Evolutionary conservation across 2,888 invertebrate genomes (phyloP), one percentile per base, ranked within the genome.

Genomic region (Seira ritae): DNA sequence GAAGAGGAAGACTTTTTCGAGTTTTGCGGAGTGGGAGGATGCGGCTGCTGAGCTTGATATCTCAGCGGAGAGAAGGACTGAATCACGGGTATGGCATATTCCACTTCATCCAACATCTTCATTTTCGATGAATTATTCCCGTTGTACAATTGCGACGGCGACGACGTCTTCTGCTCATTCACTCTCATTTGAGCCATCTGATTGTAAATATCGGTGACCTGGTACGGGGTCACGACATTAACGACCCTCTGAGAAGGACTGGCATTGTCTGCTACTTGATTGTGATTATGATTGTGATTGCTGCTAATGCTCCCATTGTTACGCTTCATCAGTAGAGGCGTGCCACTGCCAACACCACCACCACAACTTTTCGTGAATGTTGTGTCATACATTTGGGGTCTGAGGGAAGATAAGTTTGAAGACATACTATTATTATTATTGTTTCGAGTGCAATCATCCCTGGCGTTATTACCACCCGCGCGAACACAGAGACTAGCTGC

Each of bases 221-320:
- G 86, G 55, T 82, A 88, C 23, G 88, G 88, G 22, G 88, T 85
- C 31, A 88, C 88, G 37, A 88, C 75, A 80, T 88, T 87, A 19
- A 88, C 81, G 24, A 87, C 87, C 73, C 82, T 77, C 65, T 83
- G 82, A 17, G 77, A 78, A 69, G 68, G 69, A 65, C 69, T 24
- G 69, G 62, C 24, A 72, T 76, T 68, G 50, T 68, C 31, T 77
- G 62, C 62, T 60, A 62, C 20, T 69, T 10, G n/a, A 69, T 74
- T 75, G 70, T 23, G 66, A 12, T 77, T 73, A 60, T 67, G 70
- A 82, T 82, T 82, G 82, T 82, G 76, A 55, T 60, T 42, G 20
- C 17, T 62, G 60, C 12, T 73, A 42, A 68, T 55, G 70, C 66
- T 75, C 6, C 12, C 42, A 42, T 42, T 42, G 80, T 65, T 81